phyloP scores from a whole-genome alignment of 2,888 invertebrate species.

The Meiosimyza decipiens region DNA sequence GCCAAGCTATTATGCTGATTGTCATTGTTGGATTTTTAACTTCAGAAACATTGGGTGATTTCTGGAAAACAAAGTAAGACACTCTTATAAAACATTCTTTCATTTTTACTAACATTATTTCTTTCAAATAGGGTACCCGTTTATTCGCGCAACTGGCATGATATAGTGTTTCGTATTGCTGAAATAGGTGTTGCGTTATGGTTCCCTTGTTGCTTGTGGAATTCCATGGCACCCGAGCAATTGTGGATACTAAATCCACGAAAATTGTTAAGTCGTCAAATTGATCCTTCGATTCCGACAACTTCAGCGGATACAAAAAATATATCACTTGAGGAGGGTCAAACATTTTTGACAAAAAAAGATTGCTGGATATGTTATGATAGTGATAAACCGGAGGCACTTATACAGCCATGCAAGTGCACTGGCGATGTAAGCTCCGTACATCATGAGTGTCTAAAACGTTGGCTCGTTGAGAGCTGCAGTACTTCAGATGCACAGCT shows the following conservation, averaged over 20 bases:
- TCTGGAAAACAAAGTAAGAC: constrained; percentile 91
- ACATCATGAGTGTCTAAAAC: constrained; percentile 89
- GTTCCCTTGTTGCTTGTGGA: constrained; percentile 97
- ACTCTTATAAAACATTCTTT: too few relatives aligned
- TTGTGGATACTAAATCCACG: constrained; percentile 94
- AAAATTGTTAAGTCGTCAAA: constrained; percentile 79
- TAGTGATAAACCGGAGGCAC: constrained; percentile 79
- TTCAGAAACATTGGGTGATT: constrained; percentile 90
- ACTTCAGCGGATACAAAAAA: constrained; percentile 63
- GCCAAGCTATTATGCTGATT: constrained; percentile 91
- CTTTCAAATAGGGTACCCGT: constrained; percentile 77
- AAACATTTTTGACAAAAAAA: constrained; percentile 71
- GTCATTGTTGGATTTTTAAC: constrained; percentile 89
- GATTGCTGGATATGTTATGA: constrained; percentile 98
- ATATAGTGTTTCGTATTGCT: constrained; percentile 88
- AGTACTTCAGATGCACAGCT: constrained; percentile 77
- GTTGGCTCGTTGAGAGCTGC: constrained; percentile 90
- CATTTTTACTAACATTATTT: neutral
- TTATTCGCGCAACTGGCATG: constrained; percentile 91
- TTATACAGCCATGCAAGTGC: constrained; percentile 91
- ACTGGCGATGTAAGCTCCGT: constrained; percentile 93
- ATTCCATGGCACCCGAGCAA: constrained; percentile 93
- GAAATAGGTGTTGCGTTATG: constrained; percentile 94
- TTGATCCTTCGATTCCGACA: constrained; percentile 69
- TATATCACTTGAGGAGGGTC: constrained; percentile 69